These are phyloP conservation scores for Drosophila mojavensis DNA, from an alignment of 1,140 invertebrate species.

Conservation along the genomic window DNA sequence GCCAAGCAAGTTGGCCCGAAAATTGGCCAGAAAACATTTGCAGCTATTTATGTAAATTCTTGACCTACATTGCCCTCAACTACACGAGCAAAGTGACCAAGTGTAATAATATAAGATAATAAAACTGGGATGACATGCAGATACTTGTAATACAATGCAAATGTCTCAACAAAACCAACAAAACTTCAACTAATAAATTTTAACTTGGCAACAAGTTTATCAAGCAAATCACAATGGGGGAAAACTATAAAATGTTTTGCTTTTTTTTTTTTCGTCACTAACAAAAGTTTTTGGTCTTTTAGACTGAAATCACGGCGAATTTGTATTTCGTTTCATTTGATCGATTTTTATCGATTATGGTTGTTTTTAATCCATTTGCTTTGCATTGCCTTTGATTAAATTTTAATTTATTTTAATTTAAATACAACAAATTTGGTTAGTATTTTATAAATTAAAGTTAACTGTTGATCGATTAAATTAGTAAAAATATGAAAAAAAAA, in stretches of 20 bases:
- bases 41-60: constrained; percentile 41
- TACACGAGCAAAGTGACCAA: background rate
- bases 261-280: too few species aligned
- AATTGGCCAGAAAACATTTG: constrained; percentile 39
- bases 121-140: constrained; percentile 1
- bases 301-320: too few species aligned
- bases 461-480: too few species aligned
- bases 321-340: too few species aligned
- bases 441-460: too few species aligned
- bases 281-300: too few species aligned
- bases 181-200: background rate
- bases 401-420: too few species aligned
- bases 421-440: too few species aligned
- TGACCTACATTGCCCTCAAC: constrained; percentile 36
- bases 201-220: constrained; percentile 11
- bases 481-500: too few species aligned
- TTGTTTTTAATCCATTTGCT: too few species aligned
- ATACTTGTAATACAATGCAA: constrained; percentile 6
- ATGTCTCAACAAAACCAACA: background rate
- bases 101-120: background rate
- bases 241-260: background rate
- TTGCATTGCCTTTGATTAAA: too few species aligned
- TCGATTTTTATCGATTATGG: too few species aligned
- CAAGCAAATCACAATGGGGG: background rate
- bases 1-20: constrained; percentile 26